Evolutionary conservation across 2,797 vertebrate species (phyloP), one percentile per base, ranked within the genome.

Genomic region (Xyrichtys novacula): DNA sequence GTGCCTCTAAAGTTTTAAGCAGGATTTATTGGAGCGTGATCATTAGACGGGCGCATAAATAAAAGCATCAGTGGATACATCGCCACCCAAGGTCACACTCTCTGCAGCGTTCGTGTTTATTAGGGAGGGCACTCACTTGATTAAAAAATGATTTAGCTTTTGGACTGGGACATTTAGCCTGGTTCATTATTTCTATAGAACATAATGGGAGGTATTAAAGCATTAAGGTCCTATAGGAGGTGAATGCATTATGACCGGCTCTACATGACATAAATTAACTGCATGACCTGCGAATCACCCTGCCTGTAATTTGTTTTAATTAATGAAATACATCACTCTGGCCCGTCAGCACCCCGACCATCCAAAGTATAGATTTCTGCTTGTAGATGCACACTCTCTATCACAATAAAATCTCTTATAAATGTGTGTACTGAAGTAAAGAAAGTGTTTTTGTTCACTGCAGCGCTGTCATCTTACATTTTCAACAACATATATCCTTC

Each of bases 121-220:
- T 89, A 85, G 82, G 76, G 74, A 66, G 73, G 85, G 76, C 87
- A 90, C 91, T 94, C 85, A 71, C 78, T 91, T 93, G 90, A 94
- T 94, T 94, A 94, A 92, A 93, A 91, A 73, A 92, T 91, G 89
- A 94, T 94, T 93, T 92, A 92, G 84, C 79, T 71, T 43, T 56
- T 66, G 65, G 57, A 82, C 65, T 36, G 20, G 38, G 65, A 80
- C 86, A 85, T 87, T 91, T 79, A 50, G 59, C 80, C 68, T 61
- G 65, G 58, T 86, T 90, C 85, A 89, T 91, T 92, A 86, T 91
- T 88, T 77, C 86, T 76, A 78, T 84, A 83, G 80, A 75, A 74
- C 76, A 71, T 87, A 83, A 85, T 84, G 64, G 67, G 36, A 78
- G 80, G 53, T 61, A 80, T 88, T 84, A 78, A 90, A 81, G 84